phyloP scores from a whole-genome alignment of 2,797 vertebrate genomes.

The Pteropus rufus region DNA sequence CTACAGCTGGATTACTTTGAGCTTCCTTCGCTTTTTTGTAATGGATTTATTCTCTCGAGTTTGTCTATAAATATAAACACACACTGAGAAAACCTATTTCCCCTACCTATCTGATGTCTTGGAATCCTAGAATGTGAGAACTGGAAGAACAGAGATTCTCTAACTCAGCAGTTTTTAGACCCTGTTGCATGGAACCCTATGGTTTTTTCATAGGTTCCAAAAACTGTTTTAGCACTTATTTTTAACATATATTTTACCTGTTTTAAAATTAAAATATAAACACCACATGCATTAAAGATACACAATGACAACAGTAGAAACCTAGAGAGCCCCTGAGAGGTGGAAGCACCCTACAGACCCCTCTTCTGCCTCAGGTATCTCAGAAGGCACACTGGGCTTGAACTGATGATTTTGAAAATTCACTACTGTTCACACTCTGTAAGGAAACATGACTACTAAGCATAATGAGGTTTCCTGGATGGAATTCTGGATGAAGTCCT shows the following conservation, averaged over 20 bases:
- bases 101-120: background rate
- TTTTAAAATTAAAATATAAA: background rate
- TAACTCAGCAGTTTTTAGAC: background rate
- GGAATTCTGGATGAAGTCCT: background rate
- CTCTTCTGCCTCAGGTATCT: constrained; percentile 82
- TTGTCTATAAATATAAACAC: background rate
- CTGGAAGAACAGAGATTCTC: background rate
- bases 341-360: constrained; percentile 79
- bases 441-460: background rate
- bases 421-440: background rate
- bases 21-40: background rate
- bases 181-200: background rate
- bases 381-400: constrained; percentile 82
- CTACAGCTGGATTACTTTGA: background rate
- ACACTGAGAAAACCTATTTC: background rate
- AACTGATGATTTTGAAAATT: background rate
- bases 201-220: background rate
- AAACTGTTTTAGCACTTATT: background rate
- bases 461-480: background rate
- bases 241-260: background rate
- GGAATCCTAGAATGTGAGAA: background rate
- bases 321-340: constrained; percentile 57
- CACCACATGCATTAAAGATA: background rate
- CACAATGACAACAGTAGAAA: background rate
- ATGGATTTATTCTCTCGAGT: background rate